Evolutionary conservation across 1,140 invertebrate genomes (phyloP), one percentile per base, ranked within the genome.

Genomic region (Solenopsis invicta): DNA sequence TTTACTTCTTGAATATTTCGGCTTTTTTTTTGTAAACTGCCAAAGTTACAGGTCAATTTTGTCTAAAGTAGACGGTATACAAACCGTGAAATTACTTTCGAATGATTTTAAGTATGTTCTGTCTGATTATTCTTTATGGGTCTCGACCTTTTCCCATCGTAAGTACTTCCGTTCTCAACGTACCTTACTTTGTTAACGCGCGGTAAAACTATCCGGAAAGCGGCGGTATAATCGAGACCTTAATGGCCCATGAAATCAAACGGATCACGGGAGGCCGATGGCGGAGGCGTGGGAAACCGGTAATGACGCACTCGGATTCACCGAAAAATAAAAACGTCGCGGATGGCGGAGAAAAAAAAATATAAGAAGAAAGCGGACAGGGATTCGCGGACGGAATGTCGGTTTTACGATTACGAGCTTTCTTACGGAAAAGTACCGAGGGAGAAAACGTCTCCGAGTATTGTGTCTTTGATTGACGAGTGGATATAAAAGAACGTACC

Each of bases 181-280:
- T 54, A 45, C 37, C 69, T 56, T 59, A 71, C 37, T 75, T 61
- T 48, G 80, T 75, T 61, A 61, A 74, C 41, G 54, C 24, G 18
- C 24, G 56, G 24, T 74, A 48, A 16, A 75, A 61, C 24, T 16
- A 41, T 61, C 41, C 69, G 69, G 54, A 74, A 50, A 84, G 69
- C 41, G 54, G 13, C 54, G 56, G n/a, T 84, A 84, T 75, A 82
- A 84, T 75, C 54, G 56, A 62, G 54, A 50, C 41, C 29, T 75
- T 84, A 84, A 84, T 59, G 56, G 29, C 69, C 80, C 80, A 37
- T 84, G 69, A 84, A 84, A 84, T 84, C 59, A 84, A 84, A 84
- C 9, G 24, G 45, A 84, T 62, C 69, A 21, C 41, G 52, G 24
- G 4, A 54, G 45, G 48, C 59, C 29, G 67, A 82, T 61, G 9